Evolutionary conservation across 2,113 vertebrate genomes (phyloP).

Genomic region (Oryzias curvinotus): DNA sequence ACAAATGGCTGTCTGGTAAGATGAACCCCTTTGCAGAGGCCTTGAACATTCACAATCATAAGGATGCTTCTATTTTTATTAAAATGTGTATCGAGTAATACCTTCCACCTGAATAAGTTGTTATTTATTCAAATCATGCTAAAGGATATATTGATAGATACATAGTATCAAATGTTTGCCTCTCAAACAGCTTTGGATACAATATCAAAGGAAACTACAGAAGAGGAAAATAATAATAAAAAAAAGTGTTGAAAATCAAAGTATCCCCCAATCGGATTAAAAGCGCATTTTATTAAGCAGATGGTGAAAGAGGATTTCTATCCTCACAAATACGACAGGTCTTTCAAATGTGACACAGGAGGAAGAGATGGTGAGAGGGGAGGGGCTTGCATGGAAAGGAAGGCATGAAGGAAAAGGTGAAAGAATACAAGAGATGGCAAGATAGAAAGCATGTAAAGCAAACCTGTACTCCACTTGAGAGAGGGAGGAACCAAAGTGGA

Average conservation of each 20-base stretch:
- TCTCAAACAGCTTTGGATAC: conserved; percentile 34
- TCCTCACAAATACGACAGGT: conserved; percentile 78
- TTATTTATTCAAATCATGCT: too few relatives aligned
- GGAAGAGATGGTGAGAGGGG: conserved; percentile 43
- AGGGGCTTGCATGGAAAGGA: neutral
- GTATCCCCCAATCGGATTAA: conserved; percentile 70
- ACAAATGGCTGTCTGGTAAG: too few relatives aligned
- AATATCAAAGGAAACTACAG: conserved; percentile 63
- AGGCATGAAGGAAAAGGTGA: too few relatives aligned
- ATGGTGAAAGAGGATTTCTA: conserved; percentile 82
- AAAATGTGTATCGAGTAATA: too few relatives aligned
- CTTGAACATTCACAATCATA: too few relatives aligned
- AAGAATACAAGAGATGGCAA: conserved; percentile 10
- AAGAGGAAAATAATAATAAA: conserved; percentile 64
- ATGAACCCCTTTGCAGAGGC: too few relatives aligned
- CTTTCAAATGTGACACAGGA: conserved; percentile 68
- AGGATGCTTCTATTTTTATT: too few relatives aligned
- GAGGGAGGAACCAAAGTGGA: conserved; percentile 7
- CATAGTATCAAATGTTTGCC: conserved; percentile 12
- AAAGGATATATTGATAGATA: too few relatives aligned
- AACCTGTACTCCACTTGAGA: conserved; percentile 26
- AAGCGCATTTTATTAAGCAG: conserved; percentile 82
- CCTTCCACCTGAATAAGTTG: too few relatives aligned
- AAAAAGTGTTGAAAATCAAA: conserved; percentile 67
- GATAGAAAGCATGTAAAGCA: conserved; percentile 14